phyloP scores from a whole-genome alignment of 2,888 invertebrate genomes.

The Candidula unifasciata region DNA sequence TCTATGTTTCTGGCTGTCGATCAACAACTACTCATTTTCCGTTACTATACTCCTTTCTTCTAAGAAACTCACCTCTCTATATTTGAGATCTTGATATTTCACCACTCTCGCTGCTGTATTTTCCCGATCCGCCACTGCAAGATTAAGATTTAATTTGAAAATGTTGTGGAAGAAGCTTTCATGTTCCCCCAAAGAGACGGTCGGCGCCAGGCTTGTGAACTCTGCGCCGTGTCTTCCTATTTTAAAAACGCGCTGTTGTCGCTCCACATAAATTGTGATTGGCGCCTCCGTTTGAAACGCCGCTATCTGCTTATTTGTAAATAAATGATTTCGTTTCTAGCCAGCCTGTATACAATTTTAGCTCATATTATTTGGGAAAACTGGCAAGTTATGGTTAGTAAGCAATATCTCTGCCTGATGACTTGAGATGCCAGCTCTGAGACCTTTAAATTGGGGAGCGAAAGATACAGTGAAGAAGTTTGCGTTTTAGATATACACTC shows the following conservation, averaged over 20 bases:
- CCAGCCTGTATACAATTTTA: not conserved
- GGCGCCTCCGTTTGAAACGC: conserved; percentile 38
- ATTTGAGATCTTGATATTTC: too few relatives aligned
- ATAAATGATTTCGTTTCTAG: conserved; percentile 11
- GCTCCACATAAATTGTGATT: conserved; percentile 36
- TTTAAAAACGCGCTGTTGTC: conserved; percentile 5
- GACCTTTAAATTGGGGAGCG: not conserved
- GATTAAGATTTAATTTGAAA: conserved; percentile 35
- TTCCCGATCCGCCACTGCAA: conserved; percentile 13
- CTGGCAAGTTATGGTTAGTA: too few relatives aligned
- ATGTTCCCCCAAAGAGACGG: conserved; percentile 23
- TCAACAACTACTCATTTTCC: too few relatives aligned
- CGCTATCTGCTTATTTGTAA: conserved; percentile 28
- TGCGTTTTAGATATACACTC: too few relatives aligned
- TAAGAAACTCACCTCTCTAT: too few relatives aligned
- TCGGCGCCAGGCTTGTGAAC: conserved; percentile 28
- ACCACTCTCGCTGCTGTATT: not conserved
- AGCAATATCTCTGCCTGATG: too few relatives aligned
- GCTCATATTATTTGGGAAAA: conserved; percentile 12
- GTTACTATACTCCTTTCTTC: too few relatives aligned
- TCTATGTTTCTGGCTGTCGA: not conserved
- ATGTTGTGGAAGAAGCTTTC: conserved; percentile 19
- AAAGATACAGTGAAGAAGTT: too few relatives aligned
- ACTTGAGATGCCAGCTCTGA: not conserved
- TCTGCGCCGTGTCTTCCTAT: conserved; percentile 6